A percentile compares a stretch with the other conserved stretches of the same genome.
phyloP scores from a whole-genome alignment of 2,888 invertebrate species.

The Amblyjoppa fuscipennis region DNA sequence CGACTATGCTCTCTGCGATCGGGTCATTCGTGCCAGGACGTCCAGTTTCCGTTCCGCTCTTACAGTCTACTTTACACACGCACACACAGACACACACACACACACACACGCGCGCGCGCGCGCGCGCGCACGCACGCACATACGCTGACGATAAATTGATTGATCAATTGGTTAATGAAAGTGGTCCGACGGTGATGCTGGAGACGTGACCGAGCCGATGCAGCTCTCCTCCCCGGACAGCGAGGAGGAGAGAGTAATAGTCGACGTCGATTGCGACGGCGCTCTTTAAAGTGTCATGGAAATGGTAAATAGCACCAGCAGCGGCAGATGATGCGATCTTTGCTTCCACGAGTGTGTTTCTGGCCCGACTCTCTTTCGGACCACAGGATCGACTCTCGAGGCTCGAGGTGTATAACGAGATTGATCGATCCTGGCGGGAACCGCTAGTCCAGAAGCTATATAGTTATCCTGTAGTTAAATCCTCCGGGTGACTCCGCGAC shows the following conservation, averaged over 20 bases:
- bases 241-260: conserved; percentile 30
- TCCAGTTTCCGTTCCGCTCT: conserved; percentile 76
- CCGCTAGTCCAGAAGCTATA: conserved; percentile 24
- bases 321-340: conserved; percentile 26
- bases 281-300: conserved; percentile 58
- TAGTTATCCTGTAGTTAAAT: conserved; percentile 24
- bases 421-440: conserved; percentile 8
- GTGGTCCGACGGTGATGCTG: conserved; percentile 26
- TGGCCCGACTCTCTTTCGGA: neutral
- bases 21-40: conserved; percentile 62
- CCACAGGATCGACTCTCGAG: neutral
- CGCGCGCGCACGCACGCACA: no score
- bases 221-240: neutral
- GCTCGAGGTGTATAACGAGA: neutral
- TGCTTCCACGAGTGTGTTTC: neutral
- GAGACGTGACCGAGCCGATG: conserved; percentile 55
- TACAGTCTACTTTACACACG: conserved; percentile 49
- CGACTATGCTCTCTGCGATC: conserved; percentile 36
- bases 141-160: conserved; percentile 70
- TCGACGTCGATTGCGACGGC: conserved; percentile 48
- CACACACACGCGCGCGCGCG: no score
- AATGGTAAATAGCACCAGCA: conserved; percentile 51
- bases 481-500: neutral
- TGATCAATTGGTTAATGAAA: conserved; percentile 80
- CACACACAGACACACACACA: neutral